Conservation (phyloP, 2,888 invertebrate genomes). For the Stictocephala bisonia region DNA sequence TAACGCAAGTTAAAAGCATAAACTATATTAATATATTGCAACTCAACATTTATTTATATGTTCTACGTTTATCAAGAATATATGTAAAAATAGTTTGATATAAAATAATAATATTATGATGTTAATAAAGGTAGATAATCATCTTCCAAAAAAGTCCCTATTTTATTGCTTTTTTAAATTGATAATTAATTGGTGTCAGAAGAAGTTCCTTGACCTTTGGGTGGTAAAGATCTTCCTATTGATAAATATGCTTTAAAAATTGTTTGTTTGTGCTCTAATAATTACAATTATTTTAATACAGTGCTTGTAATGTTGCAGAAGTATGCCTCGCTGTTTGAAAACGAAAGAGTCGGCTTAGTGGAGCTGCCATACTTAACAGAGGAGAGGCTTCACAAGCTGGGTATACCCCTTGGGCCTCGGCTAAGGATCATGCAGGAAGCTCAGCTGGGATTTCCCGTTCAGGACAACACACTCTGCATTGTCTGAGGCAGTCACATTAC, state of each 20-base stretch:
- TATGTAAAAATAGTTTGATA: too few species aligned
- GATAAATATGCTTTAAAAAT: neutral
- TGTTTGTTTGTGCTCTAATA: too few species aligned
- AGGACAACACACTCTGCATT: slow-evolving; percentile 68
- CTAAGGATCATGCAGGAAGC: slow-evolving; percentile 90
- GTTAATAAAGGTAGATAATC: too few species aligned
- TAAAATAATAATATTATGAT: too few species aligned
- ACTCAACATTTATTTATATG: too few species aligned
- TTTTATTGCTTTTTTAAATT: too few species aligned
- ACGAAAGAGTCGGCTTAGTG: slow-evolving; percentile 88
- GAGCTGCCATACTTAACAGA: slow-evolving; percentile 92
- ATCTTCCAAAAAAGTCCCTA: too few species aligned
- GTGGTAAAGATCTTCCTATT: slow-evolving; percentile 14
- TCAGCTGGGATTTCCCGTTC: slow-evolving; percentile 65
- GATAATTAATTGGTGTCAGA: too few species aligned
- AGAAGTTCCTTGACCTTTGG: too few species aligned
- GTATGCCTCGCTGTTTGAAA: slow-evolving; percentile 85
- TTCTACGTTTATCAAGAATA: too few species aligned
- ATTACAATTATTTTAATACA: neutral
- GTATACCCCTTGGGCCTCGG: slow-evolving; percentile 90
- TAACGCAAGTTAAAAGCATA: too few species aligned
- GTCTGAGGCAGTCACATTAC: slow-evolving; percentile 62
- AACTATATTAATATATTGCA: too few species aligned
- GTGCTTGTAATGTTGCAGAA: slow-evolving; percentile 72
- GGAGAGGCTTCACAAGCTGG: slow-evolving; percentile 86